Percentiles rank a stretch among this genome's conserved stretches.
Conservation (phyloP, 2,888 invertebrate species). For the Panopea generosa region DNA sequence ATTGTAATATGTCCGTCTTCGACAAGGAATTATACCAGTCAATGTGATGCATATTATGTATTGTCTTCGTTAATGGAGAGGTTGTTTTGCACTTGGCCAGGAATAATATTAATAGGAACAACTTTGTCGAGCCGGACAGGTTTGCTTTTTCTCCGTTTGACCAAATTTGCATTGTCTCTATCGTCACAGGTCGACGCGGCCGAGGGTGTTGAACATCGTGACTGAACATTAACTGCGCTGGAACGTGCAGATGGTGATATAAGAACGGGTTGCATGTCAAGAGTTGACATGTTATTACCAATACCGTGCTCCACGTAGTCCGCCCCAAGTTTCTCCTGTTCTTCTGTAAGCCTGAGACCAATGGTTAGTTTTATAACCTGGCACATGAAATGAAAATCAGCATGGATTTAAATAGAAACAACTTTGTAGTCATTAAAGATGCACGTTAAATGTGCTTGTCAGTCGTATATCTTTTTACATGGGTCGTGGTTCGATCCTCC, state of each 20-base stretch:
- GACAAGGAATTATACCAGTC: no score
- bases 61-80: neutral
- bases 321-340: slow-evolving; percentile 93
- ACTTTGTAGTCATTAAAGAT: no score
- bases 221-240: neutral
- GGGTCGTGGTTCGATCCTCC: no score
- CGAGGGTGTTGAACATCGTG: slow-evolving; percentile 4
- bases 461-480: no score
- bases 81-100: slow-evolving; percentile 13
- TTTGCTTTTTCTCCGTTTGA: slow-evolving; percentile 7
- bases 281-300: slow-evolving; percentile 12
- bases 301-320: slow-evolving; percentile 93
- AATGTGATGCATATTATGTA: neutral
- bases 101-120: slow-evolving; percentile 18
- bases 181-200: slow-evolving; percentile 5
- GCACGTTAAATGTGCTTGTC: no score
- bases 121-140: slow-evolving; percentile 20
- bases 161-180: slow-evolving; percentile 8
- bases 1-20: no score
- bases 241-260: slow-evolving; percentile 3
- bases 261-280: slow-evolving; percentile 1
- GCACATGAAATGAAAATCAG: neutral
- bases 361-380: slow-evolving; percentile 74
- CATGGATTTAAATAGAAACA: no score
- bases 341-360: slow-evolving; percentile 91